Conservation (phyloP, 2,113 vertebrate species). For the Eonycteris spelaea region DNA sequence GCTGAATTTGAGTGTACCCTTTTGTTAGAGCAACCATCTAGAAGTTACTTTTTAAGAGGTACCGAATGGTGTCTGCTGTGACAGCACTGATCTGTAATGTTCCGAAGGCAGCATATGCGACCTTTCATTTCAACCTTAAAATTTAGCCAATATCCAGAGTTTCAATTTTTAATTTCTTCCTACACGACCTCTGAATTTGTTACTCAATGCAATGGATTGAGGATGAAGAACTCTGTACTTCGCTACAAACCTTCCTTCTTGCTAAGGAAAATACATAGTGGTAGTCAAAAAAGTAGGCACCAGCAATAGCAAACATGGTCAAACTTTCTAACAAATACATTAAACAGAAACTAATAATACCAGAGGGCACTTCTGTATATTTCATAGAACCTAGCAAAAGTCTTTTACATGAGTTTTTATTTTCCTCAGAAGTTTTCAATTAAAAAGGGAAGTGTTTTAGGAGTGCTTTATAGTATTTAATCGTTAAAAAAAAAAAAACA, state of each 20-base stretch:
- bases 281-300: not conserved
- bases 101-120: not conserved
- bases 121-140: not conserved
- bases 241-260: not conserved
- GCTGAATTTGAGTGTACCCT: not conserved
- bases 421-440: constrained; percentile 27
- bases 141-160: not conserved
- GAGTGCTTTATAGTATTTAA: not conserved
- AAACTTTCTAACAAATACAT: not conserved
- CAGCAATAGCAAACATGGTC: not conserved
- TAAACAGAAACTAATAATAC: constrained; percentile 12
- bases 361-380: not conserved
- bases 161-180: not conserved
- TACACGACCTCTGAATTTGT: not conserved
- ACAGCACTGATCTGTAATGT: not conserved
- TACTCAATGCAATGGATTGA: not conserved
- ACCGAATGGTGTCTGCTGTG: not conserved
- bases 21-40: not conserved
- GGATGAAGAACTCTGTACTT: not conserved
- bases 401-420: not conserved
- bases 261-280: not conserved
- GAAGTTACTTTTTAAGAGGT: not conserved
- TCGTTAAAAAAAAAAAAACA: not conserved
- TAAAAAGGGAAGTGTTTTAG: not conserved
- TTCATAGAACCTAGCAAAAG: not conserved